Percentiles rank a stretch among this genome's conserved stretches.
phyloP scores from a whole-genome alignment of 2,797 vertebrate genomes.

The Tangara arthus region DNA sequence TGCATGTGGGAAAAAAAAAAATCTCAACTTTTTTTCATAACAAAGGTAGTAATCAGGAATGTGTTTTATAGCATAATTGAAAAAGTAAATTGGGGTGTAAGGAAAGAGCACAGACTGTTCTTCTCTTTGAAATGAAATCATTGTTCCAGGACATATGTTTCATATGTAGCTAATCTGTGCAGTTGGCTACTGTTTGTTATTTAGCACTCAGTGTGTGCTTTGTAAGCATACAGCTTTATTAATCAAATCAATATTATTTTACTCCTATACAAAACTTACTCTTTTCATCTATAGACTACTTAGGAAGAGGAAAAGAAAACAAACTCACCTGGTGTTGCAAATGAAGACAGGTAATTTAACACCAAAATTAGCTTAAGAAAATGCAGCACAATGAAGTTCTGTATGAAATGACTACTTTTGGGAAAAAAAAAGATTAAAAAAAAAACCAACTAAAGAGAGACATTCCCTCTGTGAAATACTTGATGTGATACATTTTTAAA shows the following conservation, averaged over 20 bases:
- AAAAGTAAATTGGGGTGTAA: conserved; percentile 61
- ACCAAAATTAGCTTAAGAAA: not conserved
- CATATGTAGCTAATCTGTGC: conserved; percentile 47
- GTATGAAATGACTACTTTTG: not conserved
- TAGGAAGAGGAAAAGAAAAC: not conserved
- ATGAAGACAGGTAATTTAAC: not conserved
- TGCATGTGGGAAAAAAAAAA: not conserved
- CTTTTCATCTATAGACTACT: not conserved
- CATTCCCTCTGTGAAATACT: not conserved
- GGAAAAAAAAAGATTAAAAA: accelerated
- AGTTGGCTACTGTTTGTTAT: conserved; percentile 63
- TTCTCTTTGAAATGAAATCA: conserved; percentile 65
- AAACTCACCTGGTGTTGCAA: not conserved
- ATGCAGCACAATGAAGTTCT: not conserved
- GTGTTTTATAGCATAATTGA: conserved; percentile 52
- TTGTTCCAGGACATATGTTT: conserved; percentile 66
- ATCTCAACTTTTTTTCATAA: not conserved
- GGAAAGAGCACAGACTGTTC: conserved; percentile 49
- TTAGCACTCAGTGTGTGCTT: conserved; percentile 55
- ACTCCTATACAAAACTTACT: not conserved
- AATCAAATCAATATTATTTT: conserved; percentile 45
- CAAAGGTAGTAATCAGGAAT: conserved; percentile 38
- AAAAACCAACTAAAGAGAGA: not conserved
- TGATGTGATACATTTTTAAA: not conserved
- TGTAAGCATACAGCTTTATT: conserved; percentile 23